A percentile compares a stretch with the other conserved stretches of the same genome.
These are phyloP conservation scores for Hydraecia micacea DNA, from an alignment of 2,888 invertebrate genomes.

Conservation along the genomic window DNA sequence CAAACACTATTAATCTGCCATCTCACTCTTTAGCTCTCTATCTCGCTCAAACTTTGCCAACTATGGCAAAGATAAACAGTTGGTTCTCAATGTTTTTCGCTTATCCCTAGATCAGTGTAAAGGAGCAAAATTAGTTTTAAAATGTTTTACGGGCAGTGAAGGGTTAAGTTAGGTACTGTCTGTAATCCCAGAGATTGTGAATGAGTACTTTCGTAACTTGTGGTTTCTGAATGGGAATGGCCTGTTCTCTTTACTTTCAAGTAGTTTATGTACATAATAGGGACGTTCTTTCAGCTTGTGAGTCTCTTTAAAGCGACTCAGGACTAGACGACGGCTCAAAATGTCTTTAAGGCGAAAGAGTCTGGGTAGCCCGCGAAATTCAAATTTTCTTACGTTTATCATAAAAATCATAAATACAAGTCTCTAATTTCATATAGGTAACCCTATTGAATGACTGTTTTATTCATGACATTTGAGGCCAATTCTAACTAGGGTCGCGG, in stretches of 20 bases:
- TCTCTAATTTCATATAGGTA: too few relatives aligned
- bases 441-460: too few relatives aligned
- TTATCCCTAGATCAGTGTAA: slow-evolving; percentile 44
- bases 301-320: background rate
- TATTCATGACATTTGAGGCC: too few relatives aligned
- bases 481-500: too few relatives aligned
- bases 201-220: slow-evolving; percentile 36
- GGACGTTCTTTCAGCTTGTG: background rate
- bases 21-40: slow-evolving; percentile 16
- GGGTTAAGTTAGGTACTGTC: slow-evolving; percentile 31
- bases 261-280: background rate
- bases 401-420: too few relatives aligned
- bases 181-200: slow-evolving; percentile 25
- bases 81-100: slow-evolving; percentile 32
- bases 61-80: slow-evolving; percentile 41
- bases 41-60: slow-evolving; percentile 37
- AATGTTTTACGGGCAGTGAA: slow-evolving; percentile 43
- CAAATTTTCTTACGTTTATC: too few relatives aligned
- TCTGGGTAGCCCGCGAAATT: too few relatives aligned
- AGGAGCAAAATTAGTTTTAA: slow-evolving; percentile 53
- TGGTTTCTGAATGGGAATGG: slow-evolving; percentile 1
- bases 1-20: slow-evolving; percentile 52
- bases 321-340: background rate
- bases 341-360: background rate
- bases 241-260: background rate